Evolutionary conservation across 2,888 invertebrate species (phyloP).

Genomic region (Loripinus fragilis): DNA sequence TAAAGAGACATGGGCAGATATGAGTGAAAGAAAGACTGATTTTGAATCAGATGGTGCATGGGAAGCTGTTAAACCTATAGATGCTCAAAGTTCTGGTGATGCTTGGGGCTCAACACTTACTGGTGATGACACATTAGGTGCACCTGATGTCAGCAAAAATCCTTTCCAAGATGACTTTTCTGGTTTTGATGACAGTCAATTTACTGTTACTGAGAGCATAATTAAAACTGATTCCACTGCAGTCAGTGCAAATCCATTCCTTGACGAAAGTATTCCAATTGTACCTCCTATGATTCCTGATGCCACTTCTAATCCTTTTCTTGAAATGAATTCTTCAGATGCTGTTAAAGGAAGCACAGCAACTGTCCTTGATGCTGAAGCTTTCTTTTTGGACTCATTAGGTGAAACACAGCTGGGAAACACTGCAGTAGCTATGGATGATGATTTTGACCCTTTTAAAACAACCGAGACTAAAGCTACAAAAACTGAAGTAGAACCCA

Average conservation of each 20-base stretch:
- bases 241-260: slow-evolving; percentile 53
- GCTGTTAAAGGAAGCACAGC: neutral
- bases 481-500: slow-evolving; percentile 1
- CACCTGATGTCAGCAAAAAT: slow-evolving; percentile 52
- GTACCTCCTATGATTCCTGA: slow-evolving; percentile 24
- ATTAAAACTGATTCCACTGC: slow-evolving; percentile 6
- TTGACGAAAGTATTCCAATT: slow-evolving; percentile 35
- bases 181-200: slow-evolving; percentile 62
- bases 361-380: slow-evolving; percentile 43
- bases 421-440: slow-evolving; percentile 36
- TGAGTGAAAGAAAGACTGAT: slow-evolving; percentile 26
- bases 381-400: slow-evolving; percentile 53
- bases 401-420: slow-evolving; percentile 29
- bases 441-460: slow-evolving; percentile 70
- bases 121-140: slow-evolving; percentile 36
- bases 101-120: slow-evolving; percentile 46
- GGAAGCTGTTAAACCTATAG: slow-evolving; percentile 26
- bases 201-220: neutral
- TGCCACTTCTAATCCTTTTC: slow-evolving; percentile 60
- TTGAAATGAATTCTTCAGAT: slow-evolving; percentile 38
- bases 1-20: slow-evolving; percentile 15
- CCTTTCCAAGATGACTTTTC: slow-evolving; percentile 78
- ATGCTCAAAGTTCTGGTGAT: slow-evolving; percentile 36
- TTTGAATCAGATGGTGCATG: slow-evolving; percentile 41
- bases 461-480: slow-evolving; percentile 27